These are phyloP conservation scores for Dasypogon diadema DNA, from an alignment of 2,888 invertebrate genomes.

Conservation along the genomic window DNA sequence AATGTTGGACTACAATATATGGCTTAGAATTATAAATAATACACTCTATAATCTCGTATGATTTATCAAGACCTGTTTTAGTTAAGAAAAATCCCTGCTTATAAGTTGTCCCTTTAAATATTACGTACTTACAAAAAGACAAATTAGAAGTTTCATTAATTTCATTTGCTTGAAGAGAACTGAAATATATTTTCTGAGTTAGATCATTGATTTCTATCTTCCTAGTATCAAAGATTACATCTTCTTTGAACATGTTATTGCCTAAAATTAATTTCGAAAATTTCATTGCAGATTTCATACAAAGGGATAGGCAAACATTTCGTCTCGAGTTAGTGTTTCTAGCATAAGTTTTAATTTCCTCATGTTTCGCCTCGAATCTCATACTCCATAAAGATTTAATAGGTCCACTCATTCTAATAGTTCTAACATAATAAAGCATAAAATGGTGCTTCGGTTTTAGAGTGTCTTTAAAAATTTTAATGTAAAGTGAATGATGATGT, in stretches of 20 bases:
- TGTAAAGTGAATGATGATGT: not conserved
- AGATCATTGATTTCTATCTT: not conserved
- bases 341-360: slow-evolving; percentile 4
- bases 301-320: not conserved
- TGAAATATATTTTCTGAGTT: not conserved
- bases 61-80: not conserved
- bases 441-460: slow-evolving; percentile 10
- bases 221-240: not conserved
- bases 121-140: not conserved
- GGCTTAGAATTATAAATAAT: not conserved
- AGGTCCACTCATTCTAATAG: slow-evolving; percentile 8
- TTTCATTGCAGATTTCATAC: not conserved
- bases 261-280: not conserved
- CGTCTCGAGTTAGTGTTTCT: slow-evolving; percentile 4
- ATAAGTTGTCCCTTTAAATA: not conserved
- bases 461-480: not conserved
- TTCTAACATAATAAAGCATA: not conserved
- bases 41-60: not conserved
- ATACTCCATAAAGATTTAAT: not conserved
- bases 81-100: not conserved
- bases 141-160: too few relatives aligned
- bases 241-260: not conserved
- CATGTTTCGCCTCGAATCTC: slow-evolving; percentile 8
- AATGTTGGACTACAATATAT: not conserved
- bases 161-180: not conserved